A percentile compares a stretch with the other conserved stretches of the same genome.
phyloP scores from a whole-genome alignment of 2,888 invertebrate genomes.

The Ceramica pisi region DNA sequence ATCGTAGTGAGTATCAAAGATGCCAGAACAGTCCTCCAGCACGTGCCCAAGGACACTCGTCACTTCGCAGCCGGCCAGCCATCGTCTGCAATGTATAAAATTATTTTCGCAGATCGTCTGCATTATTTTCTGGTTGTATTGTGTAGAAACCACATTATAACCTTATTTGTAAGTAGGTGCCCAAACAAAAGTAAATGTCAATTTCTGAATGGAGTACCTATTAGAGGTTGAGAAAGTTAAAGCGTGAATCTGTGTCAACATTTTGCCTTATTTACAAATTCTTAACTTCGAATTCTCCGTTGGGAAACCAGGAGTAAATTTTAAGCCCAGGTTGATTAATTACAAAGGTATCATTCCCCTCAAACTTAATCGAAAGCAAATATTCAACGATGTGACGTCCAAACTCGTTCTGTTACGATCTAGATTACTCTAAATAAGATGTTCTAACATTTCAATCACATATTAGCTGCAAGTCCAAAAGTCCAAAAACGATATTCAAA shows the following conservation, averaged over 20 bases:
- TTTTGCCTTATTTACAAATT: too few species aligned
- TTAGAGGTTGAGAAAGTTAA: too few species aligned
- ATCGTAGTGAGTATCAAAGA: conserved; percentile 23
- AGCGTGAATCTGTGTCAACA: too few species aligned
- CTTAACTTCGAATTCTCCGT: too few species aligned
- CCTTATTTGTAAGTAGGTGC: neutral
- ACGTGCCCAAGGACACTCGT: conserved; percentile 39
- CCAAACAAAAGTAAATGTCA: too few species aligned
- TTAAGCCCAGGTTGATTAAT: too few species aligned
- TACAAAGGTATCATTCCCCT: too few species aligned
- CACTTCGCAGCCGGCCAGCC: neutral
- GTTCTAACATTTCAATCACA: neutral
- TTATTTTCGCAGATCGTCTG: neutral
- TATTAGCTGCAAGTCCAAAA: neutral
- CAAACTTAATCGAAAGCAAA: too few species aligned
- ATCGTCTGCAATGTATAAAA: neutral
- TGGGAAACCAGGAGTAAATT: too few species aligned
- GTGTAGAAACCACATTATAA: neutral
- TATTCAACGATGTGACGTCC: too few species aligned
- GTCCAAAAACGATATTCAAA: neutral
- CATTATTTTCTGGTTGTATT: neutral
- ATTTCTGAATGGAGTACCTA: too few species aligned
- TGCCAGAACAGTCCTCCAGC: conserved; percentile 20
- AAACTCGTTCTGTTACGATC: too few species aligned
- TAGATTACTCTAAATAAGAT: neutral